phyloP scores from a whole-genome alignment of 2,113 vertebrate species.

The Oncorhynchus tshawytscha region DNA sequence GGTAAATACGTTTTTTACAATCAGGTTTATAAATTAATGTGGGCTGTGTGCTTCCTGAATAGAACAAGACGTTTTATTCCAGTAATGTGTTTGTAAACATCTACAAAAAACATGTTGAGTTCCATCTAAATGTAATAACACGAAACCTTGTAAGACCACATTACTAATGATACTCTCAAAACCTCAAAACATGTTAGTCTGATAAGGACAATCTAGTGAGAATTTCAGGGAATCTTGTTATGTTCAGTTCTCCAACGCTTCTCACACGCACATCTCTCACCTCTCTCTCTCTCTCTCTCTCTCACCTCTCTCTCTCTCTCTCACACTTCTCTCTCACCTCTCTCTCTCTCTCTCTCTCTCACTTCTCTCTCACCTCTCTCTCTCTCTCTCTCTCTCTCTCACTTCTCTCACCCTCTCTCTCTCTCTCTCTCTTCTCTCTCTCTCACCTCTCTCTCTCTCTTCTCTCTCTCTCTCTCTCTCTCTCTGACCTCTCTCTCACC shows the following conservation, averaged over 20 bases:
- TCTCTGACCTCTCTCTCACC: no score
- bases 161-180: slow-evolving; percentile 9
- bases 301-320: no score
- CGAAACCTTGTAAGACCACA: slow-evolving; percentile 12
- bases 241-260: slow-evolving; percentile 29
- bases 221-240: slow-evolving; percentile 44
- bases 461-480: no score
- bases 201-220: slow-evolving; percentile 19
- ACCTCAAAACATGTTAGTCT: slow-evolving; percentile 14
- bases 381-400: no score
- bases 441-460: no score
- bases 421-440: no score
- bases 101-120: slow-evolving; percentile 12
- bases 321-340: no score
- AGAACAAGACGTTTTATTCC: neutral
- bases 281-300: slow-evolving; percentile 7
- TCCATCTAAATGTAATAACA: neutral
- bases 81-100: slow-evolving; percentile 20
- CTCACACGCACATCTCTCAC: slow-evolving; percentile 12
- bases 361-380: no score
- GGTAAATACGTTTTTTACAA: slow-evolving; percentile 20
- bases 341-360: no score
- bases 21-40: slow-evolving; percentile 5
- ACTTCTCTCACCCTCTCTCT: no score
- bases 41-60: neutral